Percentiles rank a stretch among this genome's conserved stretches.
These are phyloP conservation scores for Chlorodrepanis virens DNA, from an alignment of 2,113 vertebrate species.

Conservation along the genomic window DNA sequence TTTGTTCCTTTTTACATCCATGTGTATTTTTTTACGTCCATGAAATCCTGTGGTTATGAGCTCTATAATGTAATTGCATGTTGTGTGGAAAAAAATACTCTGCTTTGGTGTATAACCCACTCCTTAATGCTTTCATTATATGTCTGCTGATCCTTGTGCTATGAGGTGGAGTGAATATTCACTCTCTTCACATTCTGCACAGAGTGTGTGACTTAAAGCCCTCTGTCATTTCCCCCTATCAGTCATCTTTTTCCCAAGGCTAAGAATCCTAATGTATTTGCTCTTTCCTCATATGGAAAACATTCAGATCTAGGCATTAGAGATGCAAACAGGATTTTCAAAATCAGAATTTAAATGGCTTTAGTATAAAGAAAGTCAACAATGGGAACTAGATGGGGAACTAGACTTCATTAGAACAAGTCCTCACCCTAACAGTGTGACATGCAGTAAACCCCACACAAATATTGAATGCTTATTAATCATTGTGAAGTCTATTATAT, in stretches of 20 bases:
- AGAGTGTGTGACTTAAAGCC: neutral
- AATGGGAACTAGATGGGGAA: neutral
- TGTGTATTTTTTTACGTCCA: constrained; percentile 26
- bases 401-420: neutral
- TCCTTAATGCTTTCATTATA: constrained; percentile 22
- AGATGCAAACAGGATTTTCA: neutral
- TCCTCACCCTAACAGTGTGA: neutral
- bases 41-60: constrained; percentile 10
- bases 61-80: neutral
- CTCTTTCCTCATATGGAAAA: constrained; percentile 33
- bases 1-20: neutral
- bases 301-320: neutral
- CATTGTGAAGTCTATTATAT: neutral
- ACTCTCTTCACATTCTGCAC: neutral
- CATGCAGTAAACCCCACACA: neutral
- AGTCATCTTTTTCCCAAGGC: neutral
- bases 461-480: neutral
- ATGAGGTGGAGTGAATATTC: neutral
- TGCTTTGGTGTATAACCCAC: neutral
- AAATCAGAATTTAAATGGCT: neutral
- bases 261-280: neutral
- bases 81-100: neutral
- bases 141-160: neutral
- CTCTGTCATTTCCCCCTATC: neutral
- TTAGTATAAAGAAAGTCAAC: neutral